Evolutionary conservation across 92 coral and sea anemone genomes (phyloP), one percentile per base, ranked within the genome.

Genomic region (Siderastrea siderea): DNA sequence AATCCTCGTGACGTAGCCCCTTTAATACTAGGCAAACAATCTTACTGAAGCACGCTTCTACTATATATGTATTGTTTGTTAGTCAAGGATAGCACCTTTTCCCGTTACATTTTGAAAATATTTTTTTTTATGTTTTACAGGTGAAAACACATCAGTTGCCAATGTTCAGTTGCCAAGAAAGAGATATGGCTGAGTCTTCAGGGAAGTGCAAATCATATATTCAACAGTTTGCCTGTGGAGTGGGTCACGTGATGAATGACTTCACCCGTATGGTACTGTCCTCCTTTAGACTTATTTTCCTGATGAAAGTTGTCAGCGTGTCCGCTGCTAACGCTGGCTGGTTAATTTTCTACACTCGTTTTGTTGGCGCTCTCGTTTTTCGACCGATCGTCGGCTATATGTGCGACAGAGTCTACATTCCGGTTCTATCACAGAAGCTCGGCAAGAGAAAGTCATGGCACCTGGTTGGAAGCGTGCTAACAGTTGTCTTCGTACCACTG

Each of bases 371-470:
- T 6, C 6, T 71, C 2, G 13, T 82, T 44, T 68, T 72, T 2
- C 15, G 58, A 10, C 77, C 78, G 15, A 9, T 55, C 1, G 68
- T 47, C 7, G 88, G 80, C 2, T 74, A 46, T 51, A 44, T 84
- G 15, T 73, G 80, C 12, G 88, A 84, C 72, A 84, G 74, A 6
- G 63, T 84, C 13, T 3, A 49, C n/a, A 65, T 84, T 65, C 88
- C 88, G 7, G 50, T 60, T 11, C 60, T 84, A 63, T 84, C 88
- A 26, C 71, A 38, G 5, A 60, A 6, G 64, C 88, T 55, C 47
- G 88, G 88, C 63, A 61, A 64, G 80, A 74, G 60, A 45, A 84
- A 73, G 47, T 49, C 88, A 16, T 73, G 81, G 88, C 88, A 84
- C 14, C 26, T 84, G 81, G 43, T 81, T 10, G 85, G 85, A 3